A percentile compares a stretch with the other conserved stretches of the same genome.
Conservation (phyloP, 1,140 invertebrate species). For the Tetramorium parvispinum region DNA sequence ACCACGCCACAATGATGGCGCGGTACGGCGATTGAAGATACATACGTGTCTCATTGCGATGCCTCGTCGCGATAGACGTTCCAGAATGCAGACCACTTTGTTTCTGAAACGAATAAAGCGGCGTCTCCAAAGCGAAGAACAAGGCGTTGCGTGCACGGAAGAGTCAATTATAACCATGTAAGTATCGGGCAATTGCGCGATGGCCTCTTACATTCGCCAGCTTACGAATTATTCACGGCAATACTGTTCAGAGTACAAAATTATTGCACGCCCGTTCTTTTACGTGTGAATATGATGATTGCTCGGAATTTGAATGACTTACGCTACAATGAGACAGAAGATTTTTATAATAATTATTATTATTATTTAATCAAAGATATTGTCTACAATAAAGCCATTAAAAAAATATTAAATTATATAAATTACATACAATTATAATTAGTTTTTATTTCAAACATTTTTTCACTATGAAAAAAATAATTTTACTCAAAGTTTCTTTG, state of each 20-base stretch:
- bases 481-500: background rate
- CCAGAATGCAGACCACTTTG: slow-evolving; percentile 65
- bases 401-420: background rate
- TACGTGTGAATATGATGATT: slow-evolving; percentile 25
- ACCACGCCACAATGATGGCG: slow-evolving; percentile 47
- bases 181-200: slow-evolving; percentile 29
- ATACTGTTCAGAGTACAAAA: background rate
- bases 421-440: background rate
- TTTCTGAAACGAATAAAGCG: slow-evolving; percentile 58
- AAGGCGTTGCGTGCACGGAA: slow-evolving; percentile 41
- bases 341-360: too few relatives aligned
- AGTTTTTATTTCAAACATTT: background rate
- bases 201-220: slow-evolving; percentile 14
- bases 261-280: slow-evolving; percentile 11
- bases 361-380: background rate
- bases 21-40: slow-evolving; percentile 44
- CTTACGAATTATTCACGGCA: slow-evolving; percentile 28
- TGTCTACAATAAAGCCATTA: background rate
- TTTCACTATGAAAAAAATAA: background rate
- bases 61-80: slow-evolving; percentile 65
- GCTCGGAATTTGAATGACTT: background rate
- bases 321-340: background rate
- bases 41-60: slow-evolving; percentile 66
- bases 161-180: slow-evolving; percentile 57
- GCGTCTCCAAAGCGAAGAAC: background rate